Conservation (phyloP, 2,888 invertebrate species). For the Cryptocephalus moraei region DNA sequence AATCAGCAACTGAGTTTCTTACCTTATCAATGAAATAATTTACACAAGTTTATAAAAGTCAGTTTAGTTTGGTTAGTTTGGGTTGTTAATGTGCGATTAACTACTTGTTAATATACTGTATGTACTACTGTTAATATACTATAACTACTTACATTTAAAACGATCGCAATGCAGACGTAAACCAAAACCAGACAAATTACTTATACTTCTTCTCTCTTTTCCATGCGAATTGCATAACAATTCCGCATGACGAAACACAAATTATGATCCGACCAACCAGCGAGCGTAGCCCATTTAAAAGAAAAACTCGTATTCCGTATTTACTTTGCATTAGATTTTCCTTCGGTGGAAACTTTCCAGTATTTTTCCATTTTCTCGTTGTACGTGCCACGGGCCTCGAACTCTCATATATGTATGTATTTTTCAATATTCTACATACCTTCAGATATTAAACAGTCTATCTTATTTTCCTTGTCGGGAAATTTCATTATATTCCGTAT, state of each 20-base stretch:
- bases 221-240: neutral
- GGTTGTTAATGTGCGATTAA: too few relatives aligned
- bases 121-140: too few relatives aligned
- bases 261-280: slow-evolving; percentile 24
- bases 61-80: too few relatives aligned
- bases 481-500: slow-evolving; percentile 36
- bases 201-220: too few relatives aligned
- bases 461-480: slow-evolving; percentile 34
- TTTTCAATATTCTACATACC: slow-evolving; percentile 36
- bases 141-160: too few relatives aligned
- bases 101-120: too few relatives aligned
- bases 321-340: slow-evolving; percentile 29
- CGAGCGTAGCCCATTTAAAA: slow-evolving; percentile 23
- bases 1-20: too few relatives aligned
- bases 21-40: too few relatives aligned
- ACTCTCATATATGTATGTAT: slow-evolving; percentile 22
- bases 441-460: slow-evolving; percentile 36
- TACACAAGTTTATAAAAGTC: too few relatives aligned
- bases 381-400: slow-evolving; percentile 14
- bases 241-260: slow-evolving; percentile 9
- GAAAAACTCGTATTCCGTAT: slow-evolving; percentile 25
- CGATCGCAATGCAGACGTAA: too few relatives aligned
- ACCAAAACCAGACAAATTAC: too few relatives aligned
- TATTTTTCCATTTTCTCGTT: slow-evolving; percentile 26
- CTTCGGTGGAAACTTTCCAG: slow-evolving; percentile 22